Evolutionary conservation across 2,113 vertebrate species (phyloP).

Genomic region (Ceyx cyanopectus): DNA sequence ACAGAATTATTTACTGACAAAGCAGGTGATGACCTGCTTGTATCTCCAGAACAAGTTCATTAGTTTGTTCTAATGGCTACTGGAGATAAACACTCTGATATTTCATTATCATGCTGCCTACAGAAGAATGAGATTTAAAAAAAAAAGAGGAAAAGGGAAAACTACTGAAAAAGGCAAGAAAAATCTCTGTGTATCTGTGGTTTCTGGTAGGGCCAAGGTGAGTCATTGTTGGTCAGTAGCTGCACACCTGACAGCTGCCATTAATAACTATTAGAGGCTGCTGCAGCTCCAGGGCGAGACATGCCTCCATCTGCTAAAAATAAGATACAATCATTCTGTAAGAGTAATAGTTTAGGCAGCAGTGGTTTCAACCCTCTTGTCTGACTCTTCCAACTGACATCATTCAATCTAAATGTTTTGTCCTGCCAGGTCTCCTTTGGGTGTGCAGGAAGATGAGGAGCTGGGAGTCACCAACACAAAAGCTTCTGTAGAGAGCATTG

Average conservation of each 20-base stretch:
- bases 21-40: slow-evolving; percentile 69
- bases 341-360: slow-evolving; percentile 54
- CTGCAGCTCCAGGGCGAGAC: slow-evolving; percentile 50
- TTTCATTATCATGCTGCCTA: slow-evolving; percentile 60
- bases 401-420: slow-evolving; percentile 56
- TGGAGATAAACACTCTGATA: slow-evolving; percentile 65
- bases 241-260: slow-evolving; percentile 65
- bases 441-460: not conserved
- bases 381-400: slow-evolving; percentile 49
- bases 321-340: slow-evolving; percentile 67
- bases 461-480: slow-evolving; percentile 24
- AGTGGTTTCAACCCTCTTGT: slow-evolving; percentile 52
- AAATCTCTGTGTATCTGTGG: not conserved
- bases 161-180: not conserved
- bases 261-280: slow-evolving; percentile 77
- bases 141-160: not conserved
- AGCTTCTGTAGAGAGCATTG: slow-evolving; percentile 30
- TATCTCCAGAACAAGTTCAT: slow-evolving; percentile 70
- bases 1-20: slow-evolving; percentile 72
- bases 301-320: slow-evolving; percentile 72
- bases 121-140: slow-evolving; percentile 10
- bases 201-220: slow-evolving; percentile 31
- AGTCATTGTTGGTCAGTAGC: slow-evolving; percentile 69
- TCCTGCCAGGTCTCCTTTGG: slow-evolving; percentile 27
- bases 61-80: slow-evolving; percentile 65